Conservation (phyloP, 2,888 invertebrate species). For the Cantharis flavilabris region DNA sequence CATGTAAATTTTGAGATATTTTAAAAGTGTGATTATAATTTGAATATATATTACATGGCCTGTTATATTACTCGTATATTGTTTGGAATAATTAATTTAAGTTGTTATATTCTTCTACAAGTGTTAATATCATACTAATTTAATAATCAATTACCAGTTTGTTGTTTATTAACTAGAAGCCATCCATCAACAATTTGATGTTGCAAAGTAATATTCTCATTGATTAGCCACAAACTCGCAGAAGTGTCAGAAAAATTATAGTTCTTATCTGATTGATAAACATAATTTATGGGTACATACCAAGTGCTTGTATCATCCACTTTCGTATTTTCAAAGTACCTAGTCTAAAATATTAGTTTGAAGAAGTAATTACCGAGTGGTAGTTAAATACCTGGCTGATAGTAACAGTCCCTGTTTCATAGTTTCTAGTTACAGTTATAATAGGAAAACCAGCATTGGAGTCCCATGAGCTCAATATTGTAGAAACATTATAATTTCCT, state of each 20-base stretch:
- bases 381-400: constrained; percentile 14
- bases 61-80: not conserved
- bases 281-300: constrained; percentile 13
- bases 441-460: constrained; percentile 16
- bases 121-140: not conserved
- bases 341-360: not conserved
- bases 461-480: constrained; percentile 26
- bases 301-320: not conserved
- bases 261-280: not conserved
- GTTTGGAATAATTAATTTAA: not conserved
- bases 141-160: constrained; percentile 10
- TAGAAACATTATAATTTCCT: constrained; percentile 3
- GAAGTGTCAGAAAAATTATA: constrained; percentile 1
- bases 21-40: not conserved
- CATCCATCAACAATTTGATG: constrained; percentile 5
- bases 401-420: constrained; percentile 4
- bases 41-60: too few relatives aligned
- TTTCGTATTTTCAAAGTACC: not conserved
- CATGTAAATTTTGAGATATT: not conserved
- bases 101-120: not conserved
- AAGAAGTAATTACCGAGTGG: not conserved
- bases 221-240: constrained; percentile 11
- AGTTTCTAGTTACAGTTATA: constrained; percentile 20
- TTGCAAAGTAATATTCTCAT: constrained; percentile 2
- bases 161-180: constrained; percentile 18